phyloP scores from a whole-genome alignment of 1,140 invertebrate genomes.

The Frieseomelitta varia region DNA sequence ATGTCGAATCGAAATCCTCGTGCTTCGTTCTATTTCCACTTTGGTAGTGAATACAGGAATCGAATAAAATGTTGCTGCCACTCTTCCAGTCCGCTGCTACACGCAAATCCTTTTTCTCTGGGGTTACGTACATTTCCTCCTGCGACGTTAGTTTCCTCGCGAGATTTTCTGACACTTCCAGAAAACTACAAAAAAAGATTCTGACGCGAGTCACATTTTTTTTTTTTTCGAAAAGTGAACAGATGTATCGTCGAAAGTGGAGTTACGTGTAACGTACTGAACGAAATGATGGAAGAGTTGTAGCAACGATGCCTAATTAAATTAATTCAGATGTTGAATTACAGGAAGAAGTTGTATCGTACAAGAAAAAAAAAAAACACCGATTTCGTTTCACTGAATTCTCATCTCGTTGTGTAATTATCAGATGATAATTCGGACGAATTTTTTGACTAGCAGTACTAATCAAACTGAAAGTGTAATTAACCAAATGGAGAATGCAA shows the following conservation, averaged over 20 bases:
- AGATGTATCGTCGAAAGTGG: background rate
- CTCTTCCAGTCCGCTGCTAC: background rate
- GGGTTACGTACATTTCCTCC: background rate
- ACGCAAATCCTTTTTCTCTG: conserved; percentile 3
- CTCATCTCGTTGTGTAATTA: background rate
- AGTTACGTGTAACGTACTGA: background rate
- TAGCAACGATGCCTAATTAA: background rate
- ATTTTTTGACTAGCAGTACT: background rate
- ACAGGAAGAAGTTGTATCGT: background rate
- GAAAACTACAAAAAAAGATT: background rate
- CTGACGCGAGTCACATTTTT: background rate
- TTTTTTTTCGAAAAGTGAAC: background rate
- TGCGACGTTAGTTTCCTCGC: background rate
- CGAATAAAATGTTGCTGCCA: background rate
- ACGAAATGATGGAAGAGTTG: background rate
- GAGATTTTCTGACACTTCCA: background rate
- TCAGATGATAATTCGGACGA: background rate
- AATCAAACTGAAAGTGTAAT: background rate
- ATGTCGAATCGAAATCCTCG: conserved; percentile 6
- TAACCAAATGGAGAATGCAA: background rate
- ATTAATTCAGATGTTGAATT: background rate
- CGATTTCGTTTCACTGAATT: background rate
- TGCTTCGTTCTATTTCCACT: conserved; percentile 40
- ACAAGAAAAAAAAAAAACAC: no score
- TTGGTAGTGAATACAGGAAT: background rate